Base-by-base conservation (phyloP, 92 coral and sea anemone species). In the Bergia sp. region DNA sequence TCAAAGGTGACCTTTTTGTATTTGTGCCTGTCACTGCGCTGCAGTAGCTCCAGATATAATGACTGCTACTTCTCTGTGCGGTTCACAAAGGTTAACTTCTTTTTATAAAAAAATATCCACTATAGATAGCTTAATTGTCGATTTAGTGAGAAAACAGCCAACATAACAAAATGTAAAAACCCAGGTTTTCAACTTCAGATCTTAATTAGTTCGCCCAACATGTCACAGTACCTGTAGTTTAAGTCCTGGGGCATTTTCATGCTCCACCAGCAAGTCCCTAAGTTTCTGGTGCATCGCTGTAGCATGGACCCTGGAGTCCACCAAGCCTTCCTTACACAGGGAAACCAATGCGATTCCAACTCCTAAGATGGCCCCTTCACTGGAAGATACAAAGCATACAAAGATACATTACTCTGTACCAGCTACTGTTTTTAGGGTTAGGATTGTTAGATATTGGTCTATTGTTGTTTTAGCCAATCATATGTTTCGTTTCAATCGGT, bases 301-400 rank as follows among this genome's bases (percentile, higher is more conserved):
- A 72, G 93, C 94, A 74, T 95, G 98, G 36, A 94, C 94, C 67
- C 94, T 91, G 21, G 94, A 96, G 89, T 94, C 94, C 71, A 90
- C 91, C 5, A 94, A 85, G 87, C 92, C 89, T 72, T 95, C 98
- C 78, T 87, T 89, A 65, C 98, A 92, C 37, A 95, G 89, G 39
- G 98, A 91, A n/a, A 96, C 91, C 91, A 95, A 76, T 37, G 98
- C 97, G 49, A 90, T 73, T 45, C 98, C 99, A 71, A 95, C 84
- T 23, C 98, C 99, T 44, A 93, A 94, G 50, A 92, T 71, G 1
- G 99, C 98, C 29, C 98, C 98, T 55, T 97, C 99, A 43, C 99
- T 97, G 82, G 4, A 91, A 2, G 38, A 5, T 44, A 77, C 45
- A 77, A 13, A 41, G 43, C n/a, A 39, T 4, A 11, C 40, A 3